Conservation (phyloP, 2,113 vertebrate species). For the Channa maculata region DNA sequence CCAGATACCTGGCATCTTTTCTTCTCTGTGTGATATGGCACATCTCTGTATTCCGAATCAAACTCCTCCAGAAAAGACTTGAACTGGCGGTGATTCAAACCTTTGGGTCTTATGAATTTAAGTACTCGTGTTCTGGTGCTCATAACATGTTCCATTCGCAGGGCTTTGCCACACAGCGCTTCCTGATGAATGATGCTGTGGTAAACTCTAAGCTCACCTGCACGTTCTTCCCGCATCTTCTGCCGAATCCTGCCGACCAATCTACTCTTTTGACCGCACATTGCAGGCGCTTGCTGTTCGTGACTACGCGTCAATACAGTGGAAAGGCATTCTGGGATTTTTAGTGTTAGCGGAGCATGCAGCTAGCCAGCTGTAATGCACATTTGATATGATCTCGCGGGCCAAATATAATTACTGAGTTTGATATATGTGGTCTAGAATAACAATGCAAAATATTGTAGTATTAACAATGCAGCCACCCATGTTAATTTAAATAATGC, state of each 20-base stretch:
- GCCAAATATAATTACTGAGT: too few relatives aligned
- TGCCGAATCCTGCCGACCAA: neutral
- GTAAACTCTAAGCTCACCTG: conserved; percentile 43
- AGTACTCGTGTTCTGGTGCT: conserved; percentile 14
- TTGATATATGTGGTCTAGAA: too few relatives aligned
- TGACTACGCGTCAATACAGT: too few relatives aligned
- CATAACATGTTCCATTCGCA: conserved; percentile 59
- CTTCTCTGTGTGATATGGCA: conserved; percentile 4
- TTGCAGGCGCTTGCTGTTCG: neutral
- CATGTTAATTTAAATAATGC: too few relatives aligned
- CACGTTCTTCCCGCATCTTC: neutral
- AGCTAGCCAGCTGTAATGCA: too few relatives aligned
- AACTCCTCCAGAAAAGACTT: neutral
- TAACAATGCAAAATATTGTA: too few relatives aligned
- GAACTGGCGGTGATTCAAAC: conserved; percentile 31
- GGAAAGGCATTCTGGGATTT: too few relatives aligned
- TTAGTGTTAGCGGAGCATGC: too few relatives aligned
- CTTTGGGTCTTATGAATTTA: conserved; percentile 48
- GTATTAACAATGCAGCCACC: too few relatives aligned
- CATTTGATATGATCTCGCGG: too few relatives aligned
- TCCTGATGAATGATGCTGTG: conserved; percentile 45
- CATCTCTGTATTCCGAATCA: neutral
- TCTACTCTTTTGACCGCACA: neutral
- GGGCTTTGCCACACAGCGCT: conserved; percentile 48
- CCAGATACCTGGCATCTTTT: too few relatives aligned